A percentile compares a stretch with the other conserved stretches of the same genome.
These are phyloP conservation scores for Salarias fasciatus DNA, from an alignment of 2,797 vertebrate genomes.

Conservation along the genomic window DNA sequence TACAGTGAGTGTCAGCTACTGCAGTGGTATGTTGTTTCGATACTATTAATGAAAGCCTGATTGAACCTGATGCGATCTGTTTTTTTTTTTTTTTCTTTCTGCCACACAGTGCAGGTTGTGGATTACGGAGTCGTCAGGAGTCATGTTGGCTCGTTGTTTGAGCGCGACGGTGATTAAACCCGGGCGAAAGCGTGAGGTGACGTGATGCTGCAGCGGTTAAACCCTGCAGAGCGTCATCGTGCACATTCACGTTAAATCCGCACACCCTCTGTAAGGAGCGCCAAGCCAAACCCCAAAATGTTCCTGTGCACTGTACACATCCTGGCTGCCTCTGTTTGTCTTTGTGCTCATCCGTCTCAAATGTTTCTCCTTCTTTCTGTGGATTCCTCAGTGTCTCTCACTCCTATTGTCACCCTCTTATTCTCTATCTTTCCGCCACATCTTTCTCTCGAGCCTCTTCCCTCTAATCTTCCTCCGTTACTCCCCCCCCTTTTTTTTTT, in stretches of 20 bases:
- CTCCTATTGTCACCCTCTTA: constrained; percentile 2
- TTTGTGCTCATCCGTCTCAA: constrained; percentile 2
- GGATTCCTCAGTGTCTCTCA: constrained; percentile 7
- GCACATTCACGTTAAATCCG: constrained; percentile 54
- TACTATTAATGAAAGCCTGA: constrained; percentile 6
- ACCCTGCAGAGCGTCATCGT: constrained; percentile 57
- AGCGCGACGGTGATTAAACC: constrained; percentile 39
- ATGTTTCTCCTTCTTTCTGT: constrained; percentile 8
- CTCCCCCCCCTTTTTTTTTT: constrained; percentile 1
- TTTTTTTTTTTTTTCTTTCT: background rate
- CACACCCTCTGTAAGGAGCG: constrained; percentile 29
- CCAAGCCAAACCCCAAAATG: constrained; percentile 35
- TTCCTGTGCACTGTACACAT: constrained; percentile 16
- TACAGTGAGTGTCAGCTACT: constrained; percentile 26
- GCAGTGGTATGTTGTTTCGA: constrained; percentile 7
- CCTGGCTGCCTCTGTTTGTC: constrained; percentile 12
- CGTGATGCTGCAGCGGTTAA: constrained; percentile 60
- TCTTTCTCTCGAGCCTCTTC: constrained; percentile 36
- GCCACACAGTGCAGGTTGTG: constrained; percentile 8
- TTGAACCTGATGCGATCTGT: constrained; percentile 1
- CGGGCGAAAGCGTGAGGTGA: constrained; percentile 30
- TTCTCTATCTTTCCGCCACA: constrained; percentile 37
- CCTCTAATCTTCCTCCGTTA: constrained; percentile 48
- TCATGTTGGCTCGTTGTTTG: constrained; percentile 18
- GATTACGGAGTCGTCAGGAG: constrained; percentile 13